phyloP scores from a whole-genome alignment of 2,113 vertebrate genomes.

The Penelope pileata region DNA sequence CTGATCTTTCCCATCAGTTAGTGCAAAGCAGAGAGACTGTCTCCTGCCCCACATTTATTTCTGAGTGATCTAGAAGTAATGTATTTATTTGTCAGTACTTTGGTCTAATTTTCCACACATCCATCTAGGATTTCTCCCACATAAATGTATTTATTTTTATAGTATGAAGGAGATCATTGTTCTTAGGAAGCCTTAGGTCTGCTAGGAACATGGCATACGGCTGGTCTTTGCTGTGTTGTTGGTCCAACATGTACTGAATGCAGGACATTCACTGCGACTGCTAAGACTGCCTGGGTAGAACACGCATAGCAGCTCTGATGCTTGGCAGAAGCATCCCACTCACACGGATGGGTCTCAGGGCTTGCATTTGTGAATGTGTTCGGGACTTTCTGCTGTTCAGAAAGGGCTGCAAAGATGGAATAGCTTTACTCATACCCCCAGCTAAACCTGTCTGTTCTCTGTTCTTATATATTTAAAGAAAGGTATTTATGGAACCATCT shows the following conservation, averaged over 20 bases:
- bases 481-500: neutral
- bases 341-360: accelerated
- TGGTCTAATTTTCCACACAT: neutral
- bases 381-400: neutral
- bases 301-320: accelerated
- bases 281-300: neutral
- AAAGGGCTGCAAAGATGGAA: neutral
- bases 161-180: accelerated
- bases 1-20: neutral
- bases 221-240: accelerated
- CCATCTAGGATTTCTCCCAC: neutral
- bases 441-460: neutral
- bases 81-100: neutral
- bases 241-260: accelerated
- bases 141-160: neutral
- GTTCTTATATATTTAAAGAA: neutral
- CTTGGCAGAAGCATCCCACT: neutral
- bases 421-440: neutral
- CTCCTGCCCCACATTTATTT: neutral
- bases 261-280: neutral
- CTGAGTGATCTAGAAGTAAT: accelerated
- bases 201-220: accelerated
- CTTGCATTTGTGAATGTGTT: accelerated
- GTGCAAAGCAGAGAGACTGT: neutral
- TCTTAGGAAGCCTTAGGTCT: neutral